Percentiles rank a stretch among this genome's conserved stretches.
Conservation (phyloP, 1,140 invertebrate species). For the Leptonema lineaticorne region DNA sequence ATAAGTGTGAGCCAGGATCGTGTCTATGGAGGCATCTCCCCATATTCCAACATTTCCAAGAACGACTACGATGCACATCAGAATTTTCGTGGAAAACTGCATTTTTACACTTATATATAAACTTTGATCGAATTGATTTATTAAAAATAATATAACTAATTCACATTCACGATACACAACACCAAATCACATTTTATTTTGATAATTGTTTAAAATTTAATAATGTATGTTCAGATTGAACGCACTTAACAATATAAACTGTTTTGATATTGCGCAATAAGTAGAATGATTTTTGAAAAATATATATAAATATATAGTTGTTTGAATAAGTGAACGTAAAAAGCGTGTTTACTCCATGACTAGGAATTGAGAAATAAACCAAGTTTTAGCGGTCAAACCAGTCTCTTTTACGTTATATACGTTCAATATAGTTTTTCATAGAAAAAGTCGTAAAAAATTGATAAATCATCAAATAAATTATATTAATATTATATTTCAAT, state of each 20-base stretch:
- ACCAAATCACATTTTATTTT: background rate
- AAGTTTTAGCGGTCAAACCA: background rate
- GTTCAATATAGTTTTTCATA: too few relatives aligned
- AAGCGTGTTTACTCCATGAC: background rate
- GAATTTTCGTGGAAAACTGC: slow-evolving; percentile 31
- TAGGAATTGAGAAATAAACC: background rate
- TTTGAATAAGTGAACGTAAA: background rate
- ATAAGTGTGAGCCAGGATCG: slow-evolving; percentile 35
- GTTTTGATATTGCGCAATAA: background rate
- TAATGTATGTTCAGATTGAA: background rate
- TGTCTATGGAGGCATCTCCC: slow-evolving; percentile 40
- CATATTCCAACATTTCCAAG: slow-evolving; percentile 38
- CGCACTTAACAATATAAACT: background rate
- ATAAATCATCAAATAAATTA: too few relatives aligned
- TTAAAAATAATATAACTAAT: too few relatives aligned
- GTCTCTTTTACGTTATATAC: too few relatives aligned
- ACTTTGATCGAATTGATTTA: too few relatives aligned
- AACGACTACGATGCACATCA: slow-evolving; percentile 35
- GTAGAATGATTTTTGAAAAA: too few relatives aligned
- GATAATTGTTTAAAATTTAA: background rate
- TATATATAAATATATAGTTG: too few relatives aligned
- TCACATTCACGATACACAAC: too few relatives aligned
- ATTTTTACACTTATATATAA: slow-evolving; percentile 27
- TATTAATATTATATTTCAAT: too few relatives aligned
- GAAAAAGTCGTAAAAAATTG: too few relatives aligned